Base-by-base conservation (phyloP, 2,888 invertebrate species). In the Heliconius cydno region DNA sequence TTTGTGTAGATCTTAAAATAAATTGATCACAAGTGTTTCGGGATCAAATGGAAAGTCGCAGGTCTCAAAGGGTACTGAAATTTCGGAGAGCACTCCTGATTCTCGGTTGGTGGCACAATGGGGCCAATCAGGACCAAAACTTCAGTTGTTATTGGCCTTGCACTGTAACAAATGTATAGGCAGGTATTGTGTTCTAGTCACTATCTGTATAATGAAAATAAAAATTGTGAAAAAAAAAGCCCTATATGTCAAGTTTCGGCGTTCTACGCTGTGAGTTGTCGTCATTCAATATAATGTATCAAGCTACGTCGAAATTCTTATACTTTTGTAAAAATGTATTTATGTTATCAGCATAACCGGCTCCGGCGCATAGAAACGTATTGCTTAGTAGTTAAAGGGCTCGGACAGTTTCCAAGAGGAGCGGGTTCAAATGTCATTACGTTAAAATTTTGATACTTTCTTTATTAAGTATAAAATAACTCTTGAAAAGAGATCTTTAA, bases 1-100 rank as follows among this genome's bases (percentile, higher is more conserved):
- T 81, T 66, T 52, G 78, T 80, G 78, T 60, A 68, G 38, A 80
- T 78, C 81, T 78, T 67, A 71, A 78, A 81, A 81, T 78, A 73
- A 79, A 80, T 81, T 81, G 81, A 80, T 81, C 76, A 68, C 57
- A 22, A 77, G 75, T 68, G 68, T 63, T 81, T 79, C 15, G 63
- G 68, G 78, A 76, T 80, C 76, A 79, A 78, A 81, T 79, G 66
- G 75, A 67, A 72, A 77, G 74, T 77, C 77, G 75, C 75, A 68
- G 79, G 67, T 76, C 78, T 81, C 78, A 81, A 81, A 81, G 75
- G 81, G 65, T 79, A 77, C 41, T 63, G 72, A 76, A 77, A 79
- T 60, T 79, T 81, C 73, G 67, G 76, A 79, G 73, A 72, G 76
- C 67, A 60, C 77, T 63, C 66, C 30, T 68, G 67, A 68, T n/a